phyloP scores from a whole-genome alignment of 2,888 invertebrate genomes.

The Tipula helvola region DNA sequence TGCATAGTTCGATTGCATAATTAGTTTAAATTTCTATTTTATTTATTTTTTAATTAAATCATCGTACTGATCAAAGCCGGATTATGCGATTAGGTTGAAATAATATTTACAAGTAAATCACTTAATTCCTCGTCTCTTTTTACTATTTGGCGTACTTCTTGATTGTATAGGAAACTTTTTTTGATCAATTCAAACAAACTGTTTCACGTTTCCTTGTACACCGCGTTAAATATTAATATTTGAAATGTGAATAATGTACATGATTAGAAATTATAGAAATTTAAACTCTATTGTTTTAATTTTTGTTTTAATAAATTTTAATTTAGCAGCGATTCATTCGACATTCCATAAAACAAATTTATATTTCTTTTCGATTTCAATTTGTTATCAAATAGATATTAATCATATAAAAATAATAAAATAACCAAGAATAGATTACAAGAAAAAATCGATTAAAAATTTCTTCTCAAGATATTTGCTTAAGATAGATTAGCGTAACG shows the following conservation, averaged over 20 bases:
- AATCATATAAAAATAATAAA: background rate
- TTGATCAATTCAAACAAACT: background rate
- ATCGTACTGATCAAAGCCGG: too few relatives aligned
- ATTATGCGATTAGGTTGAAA: too few relatives aligned
- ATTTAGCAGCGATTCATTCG: background rate
- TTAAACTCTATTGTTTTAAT: background rate
- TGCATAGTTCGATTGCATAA: too few relatives aligned
- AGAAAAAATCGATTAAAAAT: background rate
- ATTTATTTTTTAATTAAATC: too few relatives aligned
- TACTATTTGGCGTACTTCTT: background rate
- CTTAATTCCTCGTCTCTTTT: too few relatives aligned
- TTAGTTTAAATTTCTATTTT: too few relatives aligned
- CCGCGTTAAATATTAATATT: background rate
- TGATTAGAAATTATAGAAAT: background rate
- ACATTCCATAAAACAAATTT: background rate
- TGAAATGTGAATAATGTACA: background rate
- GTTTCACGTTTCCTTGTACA: background rate
- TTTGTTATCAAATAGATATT: background rate
- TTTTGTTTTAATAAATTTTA: background rate
- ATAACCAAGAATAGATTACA: background rate
- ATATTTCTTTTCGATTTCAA: background rate
- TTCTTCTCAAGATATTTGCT: background rate
- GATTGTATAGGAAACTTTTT: background rate
- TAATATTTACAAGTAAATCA: too few relatives aligned
- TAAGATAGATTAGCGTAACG: background rate